A percentile compares a stretch with the other conserved stretches of the same genome.
phyloP scores from a whole-genome alignment of 2,113 vertebrate species.

The Pogona vitticeps region DNA sequence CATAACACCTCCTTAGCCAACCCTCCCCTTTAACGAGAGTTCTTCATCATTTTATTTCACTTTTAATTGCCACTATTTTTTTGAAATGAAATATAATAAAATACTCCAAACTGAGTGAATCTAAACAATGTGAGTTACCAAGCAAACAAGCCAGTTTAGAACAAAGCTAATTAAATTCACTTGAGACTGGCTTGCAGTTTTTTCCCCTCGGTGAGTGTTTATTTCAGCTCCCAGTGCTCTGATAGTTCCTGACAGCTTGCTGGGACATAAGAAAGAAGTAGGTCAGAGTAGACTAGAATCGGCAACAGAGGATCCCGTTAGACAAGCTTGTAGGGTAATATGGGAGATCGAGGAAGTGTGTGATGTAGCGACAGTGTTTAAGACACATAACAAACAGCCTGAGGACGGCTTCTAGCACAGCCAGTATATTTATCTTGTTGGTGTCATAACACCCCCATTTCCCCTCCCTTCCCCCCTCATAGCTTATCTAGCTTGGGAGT shows the following conservation, averaged over 20 bases:
- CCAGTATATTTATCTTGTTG: constrained; percentile 62
- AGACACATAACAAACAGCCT: constrained; percentile 73
- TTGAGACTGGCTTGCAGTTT: constrained; percentile 67
- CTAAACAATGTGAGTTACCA: constrained; percentile 68
- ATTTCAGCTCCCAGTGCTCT: constrained; percentile 75
- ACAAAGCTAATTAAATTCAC: constrained; percentile 73
- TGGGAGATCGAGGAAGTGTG: constrained; percentile 65
- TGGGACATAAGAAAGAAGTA: constrained; percentile 75
- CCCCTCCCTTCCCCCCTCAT: not conserved
- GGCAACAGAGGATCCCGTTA: constrained; percentile 76
- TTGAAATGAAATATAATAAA: not conserved
- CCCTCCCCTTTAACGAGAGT: constrained; percentile 58
- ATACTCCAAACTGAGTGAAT: constrained; percentile 59
- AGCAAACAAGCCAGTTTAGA: constrained; percentile 69
- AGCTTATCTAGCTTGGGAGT: constrained; percentile 52
- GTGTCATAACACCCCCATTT: constrained; percentile 52
- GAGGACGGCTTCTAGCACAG: constrained; percentile 68
- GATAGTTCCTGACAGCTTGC: constrained; percentile 75
- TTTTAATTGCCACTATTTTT: constrained; percentile 65
- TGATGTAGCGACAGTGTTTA: constrained; percentile 65
- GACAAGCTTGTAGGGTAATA: constrained; percentile 72
- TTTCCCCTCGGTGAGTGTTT: constrained; percentile 71
- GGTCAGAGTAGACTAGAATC: constrained; percentile 76
- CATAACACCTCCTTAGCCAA: constrained; percentile 47
- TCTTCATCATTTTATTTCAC: constrained; percentile 44